Percentiles rank a stretch among this genome's conserved stretches.
Conservation (phyloP, 1,140 invertebrate genomes). For the Cecropterus lyciades region DNA sequence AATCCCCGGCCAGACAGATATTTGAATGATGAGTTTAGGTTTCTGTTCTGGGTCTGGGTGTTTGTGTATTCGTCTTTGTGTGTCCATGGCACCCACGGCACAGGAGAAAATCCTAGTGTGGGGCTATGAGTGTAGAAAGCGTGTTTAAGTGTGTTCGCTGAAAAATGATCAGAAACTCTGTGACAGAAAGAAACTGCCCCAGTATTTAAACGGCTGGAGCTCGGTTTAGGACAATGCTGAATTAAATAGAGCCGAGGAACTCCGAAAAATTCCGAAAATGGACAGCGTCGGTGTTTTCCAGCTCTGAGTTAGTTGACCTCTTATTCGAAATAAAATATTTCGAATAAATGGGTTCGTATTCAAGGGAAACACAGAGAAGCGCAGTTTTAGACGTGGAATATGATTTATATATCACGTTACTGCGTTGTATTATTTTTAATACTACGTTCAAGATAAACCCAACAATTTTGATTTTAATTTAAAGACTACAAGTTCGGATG, state of each 20-base stretch:
- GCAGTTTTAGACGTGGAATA: neutral
- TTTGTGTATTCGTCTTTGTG: no score
- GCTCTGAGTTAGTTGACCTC: conserved; percentile 17
- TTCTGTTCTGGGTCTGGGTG: no score
- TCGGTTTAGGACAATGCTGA: conserved; percentile 23
- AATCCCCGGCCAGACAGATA: no score
- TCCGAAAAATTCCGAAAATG: conserved; percentile 24
- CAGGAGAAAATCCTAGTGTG: no score
- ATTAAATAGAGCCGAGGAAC: conserved; percentile 19
- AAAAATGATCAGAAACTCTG: conserved; percentile 9
- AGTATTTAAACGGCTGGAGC: conserved; percentile 20
- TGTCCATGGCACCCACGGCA: no score
- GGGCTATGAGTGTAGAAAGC: no score
- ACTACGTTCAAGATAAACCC: no score
- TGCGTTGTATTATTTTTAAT: neutral
- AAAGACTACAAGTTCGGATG: no score
- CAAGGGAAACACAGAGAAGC: conserved; percentile 1
- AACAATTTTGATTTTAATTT: no score
- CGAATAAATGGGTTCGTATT: conserved; percentile 9
- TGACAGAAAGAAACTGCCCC: conserved; percentile 12
- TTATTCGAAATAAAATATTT: conserved; percentile 30
- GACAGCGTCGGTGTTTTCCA: conserved; percentile 18
- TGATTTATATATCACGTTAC: neutral
- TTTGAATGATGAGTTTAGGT: no score
- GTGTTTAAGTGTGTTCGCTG: no score